phyloP scores from a whole-genome alignment of 2,113 vertebrate species.

The Chamaetylas fuelleborni region DNA sequence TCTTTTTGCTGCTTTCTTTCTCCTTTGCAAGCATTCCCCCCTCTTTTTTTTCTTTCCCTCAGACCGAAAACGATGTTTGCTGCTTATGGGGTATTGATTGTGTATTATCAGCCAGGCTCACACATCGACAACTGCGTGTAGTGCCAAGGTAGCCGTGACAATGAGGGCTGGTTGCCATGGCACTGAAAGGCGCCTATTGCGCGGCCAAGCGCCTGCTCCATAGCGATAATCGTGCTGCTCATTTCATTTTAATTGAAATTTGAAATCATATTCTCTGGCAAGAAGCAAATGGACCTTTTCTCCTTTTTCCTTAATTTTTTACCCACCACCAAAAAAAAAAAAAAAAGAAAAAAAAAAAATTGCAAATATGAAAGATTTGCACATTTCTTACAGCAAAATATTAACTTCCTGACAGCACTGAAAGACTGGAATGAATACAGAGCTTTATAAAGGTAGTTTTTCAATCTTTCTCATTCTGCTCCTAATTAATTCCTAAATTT shows the following conservation, averaged over 20 bases:
- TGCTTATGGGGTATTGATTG: slow-evolving; percentile 80
- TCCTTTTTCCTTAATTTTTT: not conserved
- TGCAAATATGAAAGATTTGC: slow-evolving; percentile 57
- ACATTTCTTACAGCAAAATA: slow-evolving; percentile 64
- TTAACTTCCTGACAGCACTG: slow-evolving; percentile 16
- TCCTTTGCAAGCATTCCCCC: not conserved
- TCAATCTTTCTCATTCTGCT: slow-evolving; percentile 23
- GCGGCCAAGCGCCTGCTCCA: slow-evolving; percentile 75
- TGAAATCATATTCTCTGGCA: slow-evolving; percentile 77
- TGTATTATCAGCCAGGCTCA: slow-evolving; percentile 84
- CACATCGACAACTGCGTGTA: slow-evolving; percentile 80
- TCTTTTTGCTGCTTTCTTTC: not conserved
- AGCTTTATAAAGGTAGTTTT: slow-evolving; percentile 19
- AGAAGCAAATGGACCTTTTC: slow-evolving; percentile 71
- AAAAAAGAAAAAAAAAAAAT: slow-evolving; percentile 5
- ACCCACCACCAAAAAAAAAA: not conserved
- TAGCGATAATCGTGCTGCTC: slow-evolving; percentile 82
- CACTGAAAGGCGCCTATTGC: slow-evolving; percentile 79
- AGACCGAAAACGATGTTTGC: slow-evolving; percentile 71
- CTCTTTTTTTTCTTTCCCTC: not conserved
- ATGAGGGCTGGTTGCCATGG: slow-evolving; percentile 83
- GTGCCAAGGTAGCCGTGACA: slow-evolving; percentile 82
- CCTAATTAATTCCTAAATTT: slow-evolving; percentile 44
- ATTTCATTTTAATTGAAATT: slow-evolving; percentile 89
- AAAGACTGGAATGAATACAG: not conserved